Evolutionary conservation across 2,797 vertebrate genomes (phyloP).

Genomic region (Peromyscus attwateri): DNA sequence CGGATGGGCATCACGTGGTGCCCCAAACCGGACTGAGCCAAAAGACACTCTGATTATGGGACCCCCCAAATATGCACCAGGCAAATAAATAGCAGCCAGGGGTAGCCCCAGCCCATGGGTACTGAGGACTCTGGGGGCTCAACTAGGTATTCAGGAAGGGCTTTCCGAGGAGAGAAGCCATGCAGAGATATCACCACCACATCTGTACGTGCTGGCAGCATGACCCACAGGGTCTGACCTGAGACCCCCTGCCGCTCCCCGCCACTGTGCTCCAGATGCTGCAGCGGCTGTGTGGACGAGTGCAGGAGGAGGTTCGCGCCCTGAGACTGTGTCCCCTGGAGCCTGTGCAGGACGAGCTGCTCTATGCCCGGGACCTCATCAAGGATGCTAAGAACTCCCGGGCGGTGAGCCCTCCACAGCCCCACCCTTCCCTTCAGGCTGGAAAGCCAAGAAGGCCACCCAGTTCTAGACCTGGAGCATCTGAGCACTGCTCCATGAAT

Average conservation of each 20-base stretch:
- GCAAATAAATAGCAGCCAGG: not conserved
- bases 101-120: not conserved
- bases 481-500: not conserved
- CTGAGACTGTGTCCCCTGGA: slow-evolving; percentile 91
- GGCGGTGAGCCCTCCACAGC: slow-evolving; percentile 89
- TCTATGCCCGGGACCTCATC: slow-evolving; percentile 93
- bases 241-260: slow-evolving; percentile 13
- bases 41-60: not conserved
- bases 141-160: not conserved
- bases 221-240: not conserved
- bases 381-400: slow-evolving; percentile 95
- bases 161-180: not conserved
- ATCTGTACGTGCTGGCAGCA: not conserved
- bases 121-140: not conserved
- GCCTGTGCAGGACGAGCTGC: slow-evolving; percentile 91
- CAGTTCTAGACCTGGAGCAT: not conserved
- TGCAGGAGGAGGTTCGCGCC: slow-evolving; percentile 94
- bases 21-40: not conserved
- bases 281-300: slow-evolving; percentile 93
- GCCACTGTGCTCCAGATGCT: slow-evolving; percentile 90
- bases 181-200: not conserved
- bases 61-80: not conserved
- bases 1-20: not conserved
- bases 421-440: not conserved
- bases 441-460: not conserved